Conservation (phyloP, 2,888 invertebrate species). For the Sphaeridia pumilis region DNA sequence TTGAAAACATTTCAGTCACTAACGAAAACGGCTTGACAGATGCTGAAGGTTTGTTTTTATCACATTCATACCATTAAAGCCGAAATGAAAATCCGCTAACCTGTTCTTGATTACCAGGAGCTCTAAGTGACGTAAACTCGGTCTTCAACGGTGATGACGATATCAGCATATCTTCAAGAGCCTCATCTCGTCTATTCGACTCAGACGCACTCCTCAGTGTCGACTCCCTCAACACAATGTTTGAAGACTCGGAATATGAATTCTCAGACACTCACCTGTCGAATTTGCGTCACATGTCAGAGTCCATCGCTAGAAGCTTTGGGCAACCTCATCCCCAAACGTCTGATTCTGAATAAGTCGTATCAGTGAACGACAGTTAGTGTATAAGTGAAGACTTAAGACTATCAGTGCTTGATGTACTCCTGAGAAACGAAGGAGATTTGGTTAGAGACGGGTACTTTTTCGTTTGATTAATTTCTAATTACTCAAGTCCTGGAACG, state of each 20-base stretch:
- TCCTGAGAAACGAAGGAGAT: too few relatives aligned
- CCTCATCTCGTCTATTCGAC: constrained; percentile 68
- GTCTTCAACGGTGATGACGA: constrained; percentile 57
- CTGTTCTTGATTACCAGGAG: constrained; percentile 51
- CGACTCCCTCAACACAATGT: constrained; percentile 69
- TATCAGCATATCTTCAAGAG: constrained; percentile 69
- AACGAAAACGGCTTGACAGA: constrained; percentile 77
- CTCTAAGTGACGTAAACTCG: constrained; percentile 74
- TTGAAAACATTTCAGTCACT: constrained; percentile 71
- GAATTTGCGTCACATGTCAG: constrained; percentile 62
- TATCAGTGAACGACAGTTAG: too few relatives aligned
- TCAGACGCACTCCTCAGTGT: constrained; percentile 63
- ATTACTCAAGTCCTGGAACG: too few relatives aligned
- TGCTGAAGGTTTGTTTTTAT: constrained; percentile 53
- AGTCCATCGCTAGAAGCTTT: constrained; percentile 63
- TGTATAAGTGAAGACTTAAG: too few relatives aligned
- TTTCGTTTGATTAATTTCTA: too few relatives aligned
- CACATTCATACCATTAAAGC: neutral
- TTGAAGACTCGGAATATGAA: constrained; percentile 59
- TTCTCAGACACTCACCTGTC: constrained; percentile 49
- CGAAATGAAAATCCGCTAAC: neutral
- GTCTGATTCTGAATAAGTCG: constrained; percentile 31
- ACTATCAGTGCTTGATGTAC: too few relatives aligned
- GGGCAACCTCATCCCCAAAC: constrained; percentile 44
- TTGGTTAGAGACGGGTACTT: too few relatives aligned